These are phyloP conservation scores for Manduca sexta DNA, from an alignment of 1,140 invertebrate genomes.

Conservation along the genomic window DNA sequence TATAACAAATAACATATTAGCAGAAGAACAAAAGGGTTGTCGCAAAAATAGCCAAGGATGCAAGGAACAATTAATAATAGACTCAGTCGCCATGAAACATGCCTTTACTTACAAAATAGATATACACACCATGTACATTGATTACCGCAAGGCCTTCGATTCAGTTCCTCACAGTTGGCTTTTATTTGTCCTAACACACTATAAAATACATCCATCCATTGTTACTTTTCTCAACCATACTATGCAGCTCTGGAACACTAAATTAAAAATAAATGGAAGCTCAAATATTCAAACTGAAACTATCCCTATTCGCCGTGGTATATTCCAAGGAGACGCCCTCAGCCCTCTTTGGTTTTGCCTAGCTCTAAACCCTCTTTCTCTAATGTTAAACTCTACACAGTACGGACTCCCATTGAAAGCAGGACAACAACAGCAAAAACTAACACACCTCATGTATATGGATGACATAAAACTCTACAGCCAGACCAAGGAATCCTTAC, in stretches of 20 bases:
- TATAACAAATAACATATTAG: slow-evolving; percentile 6
- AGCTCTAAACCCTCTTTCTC: slow-evolving; percentile 7
- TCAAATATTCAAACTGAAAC: too few species aligned
- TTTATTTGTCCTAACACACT: not conserved
- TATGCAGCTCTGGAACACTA: too few species aligned
- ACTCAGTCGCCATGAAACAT: slow-evolving; percentile 7
- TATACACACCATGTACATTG: slow-evolving; percentile 13
- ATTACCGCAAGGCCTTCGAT: slow-evolving; percentile 18
- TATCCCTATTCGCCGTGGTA: slow-evolving; percentile 8
- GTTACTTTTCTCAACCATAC: too few species aligned
- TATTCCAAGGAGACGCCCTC: slow-evolving; percentile 4
- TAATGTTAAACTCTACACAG: slow-evolving; percentile 8
- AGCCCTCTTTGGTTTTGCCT: too few species aligned
- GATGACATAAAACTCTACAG: too few species aligned
- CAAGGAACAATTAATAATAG: slow-evolving; percentile 13
- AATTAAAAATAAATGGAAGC: too few species aligned
- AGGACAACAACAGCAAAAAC: too few species aligned
- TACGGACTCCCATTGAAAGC: too few species aligned
- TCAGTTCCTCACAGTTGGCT: slow-evolving; percentile 20
- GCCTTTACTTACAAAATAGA: slow-evolving; percentile 7
- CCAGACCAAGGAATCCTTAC: too few species aligned
- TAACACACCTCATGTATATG: too few species aligned
- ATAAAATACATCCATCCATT: too few species aligned
- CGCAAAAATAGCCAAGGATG: slow-evolving; percentile 7
- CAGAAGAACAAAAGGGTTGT: slow-evolving; percentile 16